These are phyloP conservation scores for Phyllotreta striolata DNA, from an alignment of 2,888 invertebrate species.

Conservation along the genomic window DNA sequence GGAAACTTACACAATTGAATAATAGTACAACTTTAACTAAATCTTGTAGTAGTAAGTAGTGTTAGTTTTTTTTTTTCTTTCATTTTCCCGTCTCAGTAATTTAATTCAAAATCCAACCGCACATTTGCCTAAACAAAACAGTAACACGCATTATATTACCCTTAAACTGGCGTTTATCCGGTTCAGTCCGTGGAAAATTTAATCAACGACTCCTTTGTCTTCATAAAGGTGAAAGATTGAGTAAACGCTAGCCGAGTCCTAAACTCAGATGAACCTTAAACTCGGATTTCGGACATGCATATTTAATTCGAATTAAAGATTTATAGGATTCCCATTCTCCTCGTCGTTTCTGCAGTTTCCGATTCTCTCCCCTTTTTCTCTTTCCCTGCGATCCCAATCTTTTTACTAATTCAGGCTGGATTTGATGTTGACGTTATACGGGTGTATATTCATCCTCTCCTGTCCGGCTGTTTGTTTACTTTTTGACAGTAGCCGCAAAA, in stretches of 20 bases:
- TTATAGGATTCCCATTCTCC: conserved; percentile 26
- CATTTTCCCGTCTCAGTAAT: no score
- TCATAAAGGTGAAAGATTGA: conserved; percentile 34
- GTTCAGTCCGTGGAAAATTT: conserved; percentile 19
- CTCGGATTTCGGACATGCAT: conserved; percentile 37
- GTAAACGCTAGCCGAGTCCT: conserved; percentile 32
- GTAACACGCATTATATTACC: conserved; percentile 1
- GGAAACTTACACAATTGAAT: neutral
- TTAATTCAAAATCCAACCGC: no score
- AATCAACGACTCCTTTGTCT: conserved; percentile 35
- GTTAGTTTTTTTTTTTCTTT: no score
- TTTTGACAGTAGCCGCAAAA: neutral
- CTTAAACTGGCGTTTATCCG: conserved; percentile 10
- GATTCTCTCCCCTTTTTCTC: conserved; percentile 30
- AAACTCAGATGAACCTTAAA: conserved; percentile 39
- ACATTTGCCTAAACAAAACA: neutral
- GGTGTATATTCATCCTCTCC: conserved; percentile 25
- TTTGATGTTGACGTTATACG: conserved; percentile 33
- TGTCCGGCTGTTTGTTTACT: conserved; percentile 21
- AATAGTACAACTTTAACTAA: no score
- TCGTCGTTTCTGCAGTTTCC: neutral
- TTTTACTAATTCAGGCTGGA: conserved; percentile 33
- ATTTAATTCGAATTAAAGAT: conserved; percentile 38
- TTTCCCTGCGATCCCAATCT: conserved; percentile 23
- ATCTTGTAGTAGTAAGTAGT: no score